Evolutionary conservation across 2,888 invertebrate genomes (phyloP), one percentile per base, ranked within the genome.

Genomic region (Rosalia funebris): DNA sequence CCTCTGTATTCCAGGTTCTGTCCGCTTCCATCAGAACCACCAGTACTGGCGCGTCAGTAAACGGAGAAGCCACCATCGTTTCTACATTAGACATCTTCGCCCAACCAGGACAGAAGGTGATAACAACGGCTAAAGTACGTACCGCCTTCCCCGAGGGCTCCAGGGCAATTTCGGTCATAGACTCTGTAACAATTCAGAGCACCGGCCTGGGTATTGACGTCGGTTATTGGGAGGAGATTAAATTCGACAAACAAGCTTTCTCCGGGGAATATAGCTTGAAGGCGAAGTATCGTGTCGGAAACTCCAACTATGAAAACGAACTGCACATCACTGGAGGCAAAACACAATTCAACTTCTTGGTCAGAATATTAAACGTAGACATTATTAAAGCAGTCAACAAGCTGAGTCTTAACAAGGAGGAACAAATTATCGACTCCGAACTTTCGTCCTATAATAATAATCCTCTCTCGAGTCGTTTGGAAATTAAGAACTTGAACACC

Each of bases 71-170:
- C 0, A 81, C 84, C 17, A 78, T 82, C 0, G 73, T 77, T 0
- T 75, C 81, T 2, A 81, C 84, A 12, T 74, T 88, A 1, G 89
- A 90, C 69, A 75, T 89, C 1, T 89, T 89, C 73, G 83, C 83
- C 3, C 83, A 84, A 63, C 83, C 86, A 3, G 81, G 84, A 7
- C 87, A 89, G 62, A 87, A 87, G 75, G 80, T 89, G 39, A 75
- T 80, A 1, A 61, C 82, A 4, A 69, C 69, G 1, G 80, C 76
- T 10, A 82, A 82, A 14, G 14, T 16, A 1, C 15, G 3, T 7
- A 31, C 2, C 16, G 14, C 52, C 1, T 9, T 1, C n/a, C 14
- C n/a, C n/a, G n/a, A n/a, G n/a, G 11, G 15, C 2, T 14, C 12
- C 34, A 20, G n/a, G 7, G 16, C 19, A 37, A 3, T 1, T 1